Conservation (phyloP, 2,888 invertebrate genomes). For the Agonopterix arenella region DNA sequence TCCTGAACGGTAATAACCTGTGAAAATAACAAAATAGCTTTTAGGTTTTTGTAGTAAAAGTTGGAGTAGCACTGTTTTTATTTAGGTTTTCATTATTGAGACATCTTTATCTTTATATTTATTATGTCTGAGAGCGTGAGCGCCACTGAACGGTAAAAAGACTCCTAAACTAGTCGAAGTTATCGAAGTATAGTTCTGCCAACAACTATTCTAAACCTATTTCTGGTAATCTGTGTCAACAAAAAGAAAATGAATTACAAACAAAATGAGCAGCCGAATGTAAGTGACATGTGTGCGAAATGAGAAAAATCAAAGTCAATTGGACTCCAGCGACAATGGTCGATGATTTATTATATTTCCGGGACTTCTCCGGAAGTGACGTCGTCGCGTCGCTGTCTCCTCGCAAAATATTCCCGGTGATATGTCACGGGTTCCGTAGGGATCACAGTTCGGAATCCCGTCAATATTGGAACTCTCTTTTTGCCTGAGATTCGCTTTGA, state of each 20-base stretch:
- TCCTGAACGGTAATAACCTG: too few species aligned
- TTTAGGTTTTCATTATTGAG: too few species aligned
- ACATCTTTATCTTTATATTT: too few species aligned
- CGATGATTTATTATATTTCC: constrained; percentile 62
- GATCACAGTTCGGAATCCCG: constrained; percentile 6
- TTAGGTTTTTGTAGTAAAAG: too few species aligned
- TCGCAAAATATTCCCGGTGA: constrained; percentile 34
- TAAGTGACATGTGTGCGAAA: constrained; percentile 10
- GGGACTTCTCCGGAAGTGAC: constrained; percentile 35
- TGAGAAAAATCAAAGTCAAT: constrained; percentile 59
- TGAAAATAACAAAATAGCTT: too few species aligned
- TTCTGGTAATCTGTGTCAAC: neutral
- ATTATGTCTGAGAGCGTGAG: too few species aligned
- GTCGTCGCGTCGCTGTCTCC: constrained; percentile 30
- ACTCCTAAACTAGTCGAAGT: too few species aligned
- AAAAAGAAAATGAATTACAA: neutral
- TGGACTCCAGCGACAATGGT: constrained; percentile 50
- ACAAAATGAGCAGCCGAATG: constrained; percentile 5
- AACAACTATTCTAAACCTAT: too few species aligned
- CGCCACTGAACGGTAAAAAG: too few species aligned
- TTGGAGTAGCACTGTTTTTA: too few species aligned
- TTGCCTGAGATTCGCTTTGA: neutral
- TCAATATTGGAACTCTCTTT: constrained; percentile 9
- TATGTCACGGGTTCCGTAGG: constrained; percentile 23
- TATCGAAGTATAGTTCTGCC: too few species aligned